These are phyloP conservation scores for Dreissena rostriformis DNA, from an alignment of 1,140 invertebrate species.

Conservation along the genomic window DNA sequence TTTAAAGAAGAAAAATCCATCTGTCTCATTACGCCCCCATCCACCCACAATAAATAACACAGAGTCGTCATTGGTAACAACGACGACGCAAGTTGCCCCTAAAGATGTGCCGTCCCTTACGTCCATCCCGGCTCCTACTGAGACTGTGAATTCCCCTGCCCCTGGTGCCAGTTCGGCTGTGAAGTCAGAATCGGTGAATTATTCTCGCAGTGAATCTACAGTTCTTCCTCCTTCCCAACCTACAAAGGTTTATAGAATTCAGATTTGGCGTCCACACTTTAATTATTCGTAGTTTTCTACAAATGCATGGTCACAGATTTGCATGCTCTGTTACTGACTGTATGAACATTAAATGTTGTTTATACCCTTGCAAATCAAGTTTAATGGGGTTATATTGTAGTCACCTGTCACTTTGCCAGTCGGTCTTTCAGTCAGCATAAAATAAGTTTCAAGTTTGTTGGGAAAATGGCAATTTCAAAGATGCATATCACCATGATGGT, in stretches of 20 bases:
- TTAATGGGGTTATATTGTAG: neutral
- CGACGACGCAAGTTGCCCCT: constrained; percentile 52
- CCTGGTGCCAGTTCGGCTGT: constrained; percentile 27
- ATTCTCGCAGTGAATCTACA: constrained; percentile 66
- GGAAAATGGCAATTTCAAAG: too few relatives aligned
- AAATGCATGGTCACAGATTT: constrained; percentile 15
- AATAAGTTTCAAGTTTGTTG: neutral
- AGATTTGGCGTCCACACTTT: too few relatives aligned
- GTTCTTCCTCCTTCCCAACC: constrained; percentile 88
- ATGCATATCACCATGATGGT: too few relatives aligned
- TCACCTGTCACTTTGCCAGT: neutral
- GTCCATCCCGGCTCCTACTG: constrained; percentile 47
- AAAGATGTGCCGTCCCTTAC: constrained; percentile 51
- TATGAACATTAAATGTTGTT: neutral
- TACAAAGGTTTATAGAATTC: constrained; percentile 83
- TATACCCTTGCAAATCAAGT: neutral
- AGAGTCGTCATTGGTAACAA: constrained; percentile 46
- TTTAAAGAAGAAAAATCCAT: constrained; percentile 26
- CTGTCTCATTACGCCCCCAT: constrained; percentile 75
- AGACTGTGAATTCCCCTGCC: constrained; percentile 46
- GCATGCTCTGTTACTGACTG: too few relatives aligned
- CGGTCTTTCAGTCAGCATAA: neutral
- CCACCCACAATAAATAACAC: constrained; percentile 22
- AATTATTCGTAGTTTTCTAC: neutral
- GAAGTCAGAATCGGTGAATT: constrained; percentile 15